Evolutionary conservation across 2,113 vertebrate genomes (phyloP).

Genomic region (Bathybates hornii): DNA sequence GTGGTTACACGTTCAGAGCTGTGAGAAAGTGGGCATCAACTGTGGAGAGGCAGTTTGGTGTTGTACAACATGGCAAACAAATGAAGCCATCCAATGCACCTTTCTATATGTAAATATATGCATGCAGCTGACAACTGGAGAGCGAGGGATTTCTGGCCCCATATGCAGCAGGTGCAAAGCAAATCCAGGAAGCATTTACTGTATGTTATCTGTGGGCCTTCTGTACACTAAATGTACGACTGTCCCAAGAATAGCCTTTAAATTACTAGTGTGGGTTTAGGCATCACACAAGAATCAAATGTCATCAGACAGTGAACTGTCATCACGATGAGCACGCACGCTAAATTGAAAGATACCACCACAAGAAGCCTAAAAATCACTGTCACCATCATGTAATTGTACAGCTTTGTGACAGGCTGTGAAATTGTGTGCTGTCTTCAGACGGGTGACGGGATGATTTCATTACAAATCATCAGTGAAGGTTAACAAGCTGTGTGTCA

Average conservation of each 20-base stretch:
- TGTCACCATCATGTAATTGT: conserved; percentile 13
- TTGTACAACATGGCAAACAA: conserved; percentile 8
- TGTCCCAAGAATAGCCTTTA: not conserved
- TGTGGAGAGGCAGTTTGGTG: not conserved
- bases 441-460: not conserved
- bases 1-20: not conserved
- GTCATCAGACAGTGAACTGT: conserved; percentile 17
- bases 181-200: not conserved
- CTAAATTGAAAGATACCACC: conserved; percentile 18
- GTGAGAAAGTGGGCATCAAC: not conserved
- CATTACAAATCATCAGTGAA: not conserved
- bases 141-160: not conserved
- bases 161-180: not conserved
- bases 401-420: not conserved
- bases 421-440: not conserved
- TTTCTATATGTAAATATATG: conserved; percentile 49
- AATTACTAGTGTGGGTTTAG: not conserved
- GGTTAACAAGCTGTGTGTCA: not conserved
- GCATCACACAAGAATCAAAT: not conserved
- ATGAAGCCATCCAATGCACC: not conserved
- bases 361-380: not conserved
- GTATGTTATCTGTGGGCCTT: not conserved
- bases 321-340: not conserved
- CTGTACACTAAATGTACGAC: not conserved
- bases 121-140: not conserved